phyloP scores from a whole-genome alignment of 1,140 invertebrate genomes.

The Dendroctonus ponderosae region DNA sequence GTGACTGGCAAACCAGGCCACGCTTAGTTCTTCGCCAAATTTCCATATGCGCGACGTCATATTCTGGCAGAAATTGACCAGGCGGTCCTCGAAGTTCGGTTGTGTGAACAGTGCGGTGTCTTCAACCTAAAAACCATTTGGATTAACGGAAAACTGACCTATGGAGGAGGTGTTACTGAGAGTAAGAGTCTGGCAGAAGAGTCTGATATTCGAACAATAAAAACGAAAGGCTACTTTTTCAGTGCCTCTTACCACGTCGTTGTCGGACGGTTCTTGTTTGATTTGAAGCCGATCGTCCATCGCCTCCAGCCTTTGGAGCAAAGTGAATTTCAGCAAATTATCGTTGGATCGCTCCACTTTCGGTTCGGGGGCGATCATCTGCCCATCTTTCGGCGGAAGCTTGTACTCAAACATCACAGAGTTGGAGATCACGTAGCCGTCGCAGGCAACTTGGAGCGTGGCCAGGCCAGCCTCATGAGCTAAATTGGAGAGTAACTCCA shows the following conservation, averaged over 20 bases:
- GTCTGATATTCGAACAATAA: too few species aligned
- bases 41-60: constrained; percentile 63
- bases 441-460: constrained; percentile 86
- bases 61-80: constrained; percentile 77
- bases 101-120: constrained; percentile 62
- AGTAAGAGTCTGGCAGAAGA: too few species aligned
- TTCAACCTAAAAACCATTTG: constrained; percentile 55
- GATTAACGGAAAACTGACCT: too few species aligned
- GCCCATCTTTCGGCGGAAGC: constrained; percentile 62
- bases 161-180: too few species aligned
- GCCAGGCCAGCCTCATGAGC: constrained; percentile 87
- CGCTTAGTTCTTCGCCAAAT: constrained; percentile 51
- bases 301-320: constrained; percentile 80
- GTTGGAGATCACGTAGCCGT: constrained; percentile 88
- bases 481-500: constrained; percentile 44
- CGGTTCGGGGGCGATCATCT: constrained; percentile 56
- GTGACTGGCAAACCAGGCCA: constrained; percentile 50
- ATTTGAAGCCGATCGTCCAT: constrained; percentile 77
- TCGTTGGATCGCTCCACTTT: constrained; percentile 64
- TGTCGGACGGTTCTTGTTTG: constrained; percentile 63
- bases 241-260: constrained; percentile 47
- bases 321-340: constrained; percentile 70
- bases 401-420: constrained; percentile 92
- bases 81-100: constrained; percentile 77
- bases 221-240: too few species aligned